Evolutionary conservation across 2,888 invertebrate species (phyloP).

Genomic region (Microdon myrmicae): DNA sequence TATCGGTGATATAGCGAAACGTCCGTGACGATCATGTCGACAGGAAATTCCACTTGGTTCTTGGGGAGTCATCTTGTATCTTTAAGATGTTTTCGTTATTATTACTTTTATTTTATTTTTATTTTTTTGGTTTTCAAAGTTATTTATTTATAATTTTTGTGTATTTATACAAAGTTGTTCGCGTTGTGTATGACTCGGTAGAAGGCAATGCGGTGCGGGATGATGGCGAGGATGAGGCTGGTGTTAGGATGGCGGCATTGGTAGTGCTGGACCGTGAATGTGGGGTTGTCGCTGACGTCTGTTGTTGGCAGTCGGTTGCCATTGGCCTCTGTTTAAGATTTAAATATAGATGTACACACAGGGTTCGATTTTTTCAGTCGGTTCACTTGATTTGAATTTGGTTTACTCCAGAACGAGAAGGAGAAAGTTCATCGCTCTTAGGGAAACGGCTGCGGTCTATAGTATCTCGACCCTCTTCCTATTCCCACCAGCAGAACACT

Average conservation of each 20-base stretch:
- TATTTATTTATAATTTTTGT: constrained; percentile 47
- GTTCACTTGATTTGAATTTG: constrained; percentile 37
- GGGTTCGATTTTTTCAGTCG: constrained; percentile 33
- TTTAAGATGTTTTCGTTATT: constrained; percentile 8
- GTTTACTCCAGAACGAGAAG: constrained; percentile 7
- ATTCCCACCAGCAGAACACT: constrained; percentile 1
- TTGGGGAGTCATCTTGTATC: too few relatives aligned
- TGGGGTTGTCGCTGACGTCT: constrained; percentile 43
- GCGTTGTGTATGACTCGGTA: too few relatives aligned
- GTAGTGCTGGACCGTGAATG: constrained; percentile 26
- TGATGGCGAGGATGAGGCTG: constrained; percentile 17
- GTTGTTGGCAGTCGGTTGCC: too few relatives aligned
- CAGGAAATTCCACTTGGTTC: constrained; percentile 42
- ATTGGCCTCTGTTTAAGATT: constrained; percentile 51
- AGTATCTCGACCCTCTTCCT: background rate
- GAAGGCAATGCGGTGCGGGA: constrained; percentile 21
- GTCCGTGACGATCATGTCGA: constrained; percentile 33
- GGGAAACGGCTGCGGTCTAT: background rate
- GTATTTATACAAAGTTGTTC: constrained; percentile 27
- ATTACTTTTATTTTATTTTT: constrained; percentile 10
- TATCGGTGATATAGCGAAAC: constrained; percentile 2
- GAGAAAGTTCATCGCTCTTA: constrained; percentile 49
- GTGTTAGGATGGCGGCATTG: constrained; percentile 23
- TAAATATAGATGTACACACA: constrained; percentile 42
- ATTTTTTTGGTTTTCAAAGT: constrained; percentile 20